phyloP scores from a whole-genome alignment of 2,797 vertebrate genomes.

The Monodelphis domestica region DNA sequence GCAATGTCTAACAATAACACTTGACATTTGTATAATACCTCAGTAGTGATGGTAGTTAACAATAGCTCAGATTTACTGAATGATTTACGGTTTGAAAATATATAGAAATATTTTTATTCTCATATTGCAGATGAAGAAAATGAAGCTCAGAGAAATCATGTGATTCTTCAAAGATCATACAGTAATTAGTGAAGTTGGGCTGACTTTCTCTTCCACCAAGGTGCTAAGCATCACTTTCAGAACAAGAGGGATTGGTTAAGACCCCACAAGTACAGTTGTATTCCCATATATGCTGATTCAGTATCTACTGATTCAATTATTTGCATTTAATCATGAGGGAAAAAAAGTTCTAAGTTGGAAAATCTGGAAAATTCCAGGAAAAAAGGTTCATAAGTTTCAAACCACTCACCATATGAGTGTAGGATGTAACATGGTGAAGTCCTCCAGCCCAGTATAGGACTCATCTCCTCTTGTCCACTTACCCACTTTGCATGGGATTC shows the following conservation, averaged over 20 bases:
- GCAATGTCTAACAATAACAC: neutral
- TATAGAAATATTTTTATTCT: neutral
- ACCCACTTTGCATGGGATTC: no score
- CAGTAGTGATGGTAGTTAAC: neutral
- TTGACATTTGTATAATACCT: neutral
- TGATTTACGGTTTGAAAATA: neutral
- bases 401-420: no score
- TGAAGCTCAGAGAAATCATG: neutral
- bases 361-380: no score
- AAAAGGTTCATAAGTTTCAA: no score
- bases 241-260: neutral
- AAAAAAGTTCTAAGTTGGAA: constrained; percentile 37
- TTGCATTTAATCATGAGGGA: constrained; percentile 15
- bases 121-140: neutral
- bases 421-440: no score
- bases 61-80: constrained; percentile 5
- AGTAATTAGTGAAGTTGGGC: neutral
- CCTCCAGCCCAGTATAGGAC: no score
- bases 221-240: neutral
- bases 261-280: constrained; percentile 34
- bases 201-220: neutral
- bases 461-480: no score
- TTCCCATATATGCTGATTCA: no score
- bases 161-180: constrained; percentile 13
- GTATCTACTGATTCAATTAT: no score